Percentiles rank a stretch among this genome's conserved stretches.
Evolutionary conservation across 92 coral and sea anemone species (phyloP).

Genomic region (Porites lobata): DNA sequence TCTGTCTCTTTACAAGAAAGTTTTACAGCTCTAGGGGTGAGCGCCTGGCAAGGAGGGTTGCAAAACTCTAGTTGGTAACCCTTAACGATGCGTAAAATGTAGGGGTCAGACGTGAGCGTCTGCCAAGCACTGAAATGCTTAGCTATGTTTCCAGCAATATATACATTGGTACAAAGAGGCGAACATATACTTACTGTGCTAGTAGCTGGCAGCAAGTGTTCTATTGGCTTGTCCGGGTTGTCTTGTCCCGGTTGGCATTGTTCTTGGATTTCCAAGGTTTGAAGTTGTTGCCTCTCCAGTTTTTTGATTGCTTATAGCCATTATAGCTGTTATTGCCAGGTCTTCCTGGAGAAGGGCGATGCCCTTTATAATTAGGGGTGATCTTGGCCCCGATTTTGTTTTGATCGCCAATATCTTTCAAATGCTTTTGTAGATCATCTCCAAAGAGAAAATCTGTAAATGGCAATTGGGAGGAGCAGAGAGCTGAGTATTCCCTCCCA

Average conservation of each 20-base stretch:
- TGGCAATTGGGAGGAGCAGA: slow-evolving; percentile 60
- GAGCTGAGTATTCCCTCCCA: slow-evolving; percentile 34
- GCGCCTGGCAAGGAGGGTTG: too few relatives aligned
- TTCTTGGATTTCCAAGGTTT: slow-evolving; percentile 46
- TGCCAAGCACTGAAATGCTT: not conserved
- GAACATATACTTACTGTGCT: not conserved
- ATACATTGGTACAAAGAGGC: not conserved
- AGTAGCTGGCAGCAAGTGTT: slow-evolving; percentile 3
- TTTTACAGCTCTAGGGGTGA: not conserved
- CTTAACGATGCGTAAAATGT: not conserved
- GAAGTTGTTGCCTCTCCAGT: slow-evolving; percentile 59
- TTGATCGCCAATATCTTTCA: slow-evolving; percentile 73
- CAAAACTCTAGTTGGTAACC: not conserved
- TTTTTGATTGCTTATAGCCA: slow-evolving; percentile 35
- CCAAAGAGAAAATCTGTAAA: slow-evolving; percentile 71
- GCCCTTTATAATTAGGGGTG: slow-evolving; percentile 13
- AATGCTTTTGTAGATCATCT: slow-evolving; percentile 74
- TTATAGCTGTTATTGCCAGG: slow-evolving; percentile 16
- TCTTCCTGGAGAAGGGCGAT: not conserved
- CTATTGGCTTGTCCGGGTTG: slow-evolving; percentile 13
- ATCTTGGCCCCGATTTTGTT: slow-evolving; percentile 74
- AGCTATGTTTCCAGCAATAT: not conserved
- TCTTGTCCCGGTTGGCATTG: slow-evolving; percentile 1
- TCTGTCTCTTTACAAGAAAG: slow-evolving; percentile 15
- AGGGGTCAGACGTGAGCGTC: not conserved